phyloP scores from a whole-genome alignment of 1,140 invertebrate genomes.

The Hesperophylax magnus region DNA sequence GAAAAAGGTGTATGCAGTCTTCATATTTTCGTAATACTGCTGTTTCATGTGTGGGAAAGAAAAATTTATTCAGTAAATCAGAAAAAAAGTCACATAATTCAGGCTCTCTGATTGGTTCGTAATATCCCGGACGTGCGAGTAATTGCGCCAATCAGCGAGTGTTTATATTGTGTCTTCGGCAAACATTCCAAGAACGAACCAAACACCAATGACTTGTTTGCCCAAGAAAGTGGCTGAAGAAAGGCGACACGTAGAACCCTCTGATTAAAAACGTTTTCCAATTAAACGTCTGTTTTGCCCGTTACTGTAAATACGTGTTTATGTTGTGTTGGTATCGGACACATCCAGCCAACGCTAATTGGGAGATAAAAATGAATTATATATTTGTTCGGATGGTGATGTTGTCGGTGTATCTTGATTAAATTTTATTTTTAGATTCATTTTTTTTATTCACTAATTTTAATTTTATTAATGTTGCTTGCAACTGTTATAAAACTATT shows the following conservation, averaged over 20 bases:
- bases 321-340: neutral
- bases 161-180: constrained; percentile 40
- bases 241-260: constrained; percentile 51
- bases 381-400: too few species aligned
- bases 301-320: constrained; percentile 1
- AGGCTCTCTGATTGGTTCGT: constrained; percentile 26
- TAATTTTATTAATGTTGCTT: too few species aligned
- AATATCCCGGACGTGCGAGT: constrained; percentile 18
- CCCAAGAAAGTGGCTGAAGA: constrained; percentile 47
- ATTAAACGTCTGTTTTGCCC: constrained; percentile 53
- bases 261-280: constrained; percentile 56
- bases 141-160: constrained; percentile 40
- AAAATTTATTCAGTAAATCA: too few species aligned
- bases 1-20: too few species aligned
- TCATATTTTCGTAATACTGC: too few species aligned
- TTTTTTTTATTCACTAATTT: too few species aligned
- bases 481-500: too few species aligned
- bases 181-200: constrained; percentile 38
- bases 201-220: constrained; percentile 51
- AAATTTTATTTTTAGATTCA: too few species aligned
- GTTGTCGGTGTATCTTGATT: too few species aligned
- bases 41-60: too few species aligned
- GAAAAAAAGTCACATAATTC: neutral
- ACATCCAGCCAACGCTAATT: neutral
- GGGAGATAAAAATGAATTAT: neutral